Percentiles rank a stretch among this genome's conserved stretches.
phyloP scores from a whole-genome alignment of 2,888 invertebrate genomes.

The Synanthedon vespiformis region DNA sequence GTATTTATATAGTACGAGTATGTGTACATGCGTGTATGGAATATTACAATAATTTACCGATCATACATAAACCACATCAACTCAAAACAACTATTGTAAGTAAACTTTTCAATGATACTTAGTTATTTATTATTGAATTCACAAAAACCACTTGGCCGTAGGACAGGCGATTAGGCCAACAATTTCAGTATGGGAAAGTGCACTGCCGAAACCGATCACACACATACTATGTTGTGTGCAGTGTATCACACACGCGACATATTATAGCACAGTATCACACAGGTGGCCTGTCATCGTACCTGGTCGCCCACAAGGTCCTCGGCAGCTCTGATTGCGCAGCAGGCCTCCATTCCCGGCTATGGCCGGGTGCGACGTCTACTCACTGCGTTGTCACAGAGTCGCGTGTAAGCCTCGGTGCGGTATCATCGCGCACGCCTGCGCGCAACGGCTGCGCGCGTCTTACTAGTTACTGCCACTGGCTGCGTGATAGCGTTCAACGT shows the following conservation, averaged over 20 bases:
- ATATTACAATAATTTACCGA: too few relatives aligned
- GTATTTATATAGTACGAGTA: too few relatives aligned
- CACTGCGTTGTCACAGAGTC: conserved; percentile 5
- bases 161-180: background rate
- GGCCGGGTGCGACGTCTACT: conserved; percentile 30
- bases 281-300: conserved; percentile 27
- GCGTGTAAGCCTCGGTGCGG: conserved; percentile 1
- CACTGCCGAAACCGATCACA: background rate
- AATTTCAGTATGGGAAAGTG: background rate
- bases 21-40: too few relatives aligned
- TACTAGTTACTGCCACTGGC: conserved; percentile 48
- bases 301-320: conserved; percentile 67
- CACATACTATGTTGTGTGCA: background rate
- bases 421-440: conserved; percentile 32
- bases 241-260: background rate
- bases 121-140: background rate
- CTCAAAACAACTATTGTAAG: too few relatives aligned
- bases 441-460: conserved; percentile 30
- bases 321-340: conserved; percentile 56
- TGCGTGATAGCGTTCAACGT: conserved; percentile 36
- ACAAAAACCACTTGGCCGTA: background rate
- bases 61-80: too few relatives aligned
- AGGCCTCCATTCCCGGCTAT: conserved; percentile 64
- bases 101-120: too few relatives aligned
- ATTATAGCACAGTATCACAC: background rate